A percentile compares a stretch with the other conserved stretches of the same genome.
Conservation (phyloP, 2,113 vertebrate species). For the Syngnathus typhle region DNA sequence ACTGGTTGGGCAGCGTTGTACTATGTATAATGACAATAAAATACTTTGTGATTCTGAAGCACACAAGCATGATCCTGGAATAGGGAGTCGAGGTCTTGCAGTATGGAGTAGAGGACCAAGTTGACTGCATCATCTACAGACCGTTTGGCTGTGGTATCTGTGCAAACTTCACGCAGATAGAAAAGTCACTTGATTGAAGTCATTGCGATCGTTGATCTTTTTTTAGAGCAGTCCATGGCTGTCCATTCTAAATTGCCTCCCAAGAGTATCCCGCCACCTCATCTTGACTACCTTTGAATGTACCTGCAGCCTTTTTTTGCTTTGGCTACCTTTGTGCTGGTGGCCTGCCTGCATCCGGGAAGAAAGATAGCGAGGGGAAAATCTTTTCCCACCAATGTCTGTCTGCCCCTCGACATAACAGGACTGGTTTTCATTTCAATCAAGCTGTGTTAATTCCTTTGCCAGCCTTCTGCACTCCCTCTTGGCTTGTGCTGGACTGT, state of each 20-base stretch:
- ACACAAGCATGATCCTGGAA: too few species aligned
- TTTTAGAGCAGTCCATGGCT: background rate
- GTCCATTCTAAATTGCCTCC: constrained; percentile 4
- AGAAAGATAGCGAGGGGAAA: constrained; percentile 8
- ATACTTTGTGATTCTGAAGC: too few species aligned
- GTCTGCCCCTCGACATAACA: constrained; percentile 19
- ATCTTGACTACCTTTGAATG: constrained; percentile 9
- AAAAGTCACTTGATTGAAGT: background rate
- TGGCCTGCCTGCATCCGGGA: background rate
- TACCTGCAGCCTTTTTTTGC: constrained; percentile 1
- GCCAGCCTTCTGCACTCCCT: constrained; percentile 24
- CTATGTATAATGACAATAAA: too few species aligned
- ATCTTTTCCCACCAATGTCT: constrained; percentile 6
- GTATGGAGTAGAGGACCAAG: too few species aligned
- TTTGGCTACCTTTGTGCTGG: background rate
- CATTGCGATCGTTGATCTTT: background rate
- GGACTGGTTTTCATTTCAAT: constrained; percentile 26
- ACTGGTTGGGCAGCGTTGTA: too few species aligned
- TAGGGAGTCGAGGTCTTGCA: too few species aligned
- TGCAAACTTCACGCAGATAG: too few species aligned
- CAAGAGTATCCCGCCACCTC: constrained; percentile 5
- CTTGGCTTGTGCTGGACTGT: constrained; percentile 36
- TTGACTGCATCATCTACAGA: too few species aligned
- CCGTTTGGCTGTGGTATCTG: too few species aligned
- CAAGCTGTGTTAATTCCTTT: constrained; percentile 32